phyloP scores from a whole-genome alignment of 2,888 invertebrate genomes.

The Fragum sueziense region DNA sequence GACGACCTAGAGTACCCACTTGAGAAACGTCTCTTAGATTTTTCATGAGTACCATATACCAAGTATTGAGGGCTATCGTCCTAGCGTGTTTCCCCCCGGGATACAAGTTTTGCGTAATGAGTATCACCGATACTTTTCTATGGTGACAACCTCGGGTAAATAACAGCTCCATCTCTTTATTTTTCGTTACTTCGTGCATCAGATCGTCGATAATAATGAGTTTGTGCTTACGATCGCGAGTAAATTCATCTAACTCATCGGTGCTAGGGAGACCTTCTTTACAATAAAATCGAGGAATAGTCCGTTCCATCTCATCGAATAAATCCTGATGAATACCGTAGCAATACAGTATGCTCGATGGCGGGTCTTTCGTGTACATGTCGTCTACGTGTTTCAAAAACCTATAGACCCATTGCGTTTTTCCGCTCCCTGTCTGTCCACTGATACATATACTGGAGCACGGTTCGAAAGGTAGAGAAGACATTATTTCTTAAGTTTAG shows the following conservation, averaged over 20 bases:
- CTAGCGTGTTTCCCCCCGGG: constrained; percentile 23
- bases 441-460: constrained; percentile 51
- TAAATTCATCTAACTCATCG: constrained; percentile 38
- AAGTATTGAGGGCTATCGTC: constrained; percentile 37
- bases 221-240: constrained; percentile 18
- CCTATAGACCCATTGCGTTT: constrained; percentile 48
- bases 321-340: constrained; percentile 41
- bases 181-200: constrained; percentile 29
- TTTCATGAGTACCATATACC: constrained; percentile 33
- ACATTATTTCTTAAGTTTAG: constrained; percentile 42
- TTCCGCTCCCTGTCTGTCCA: constrained; percentile 47
- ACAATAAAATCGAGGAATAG: constrained; percentile 29
- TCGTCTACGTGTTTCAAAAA: constrained; percentile 27
- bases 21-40: constrained; percentile 20
- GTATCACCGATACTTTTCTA: constrained; percentile 19
- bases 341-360: constrained; percentile 38
- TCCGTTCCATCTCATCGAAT: constrained; percentile 39
- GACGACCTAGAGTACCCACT: constrained; percentile 4
- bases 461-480: constrained; percentile 41
- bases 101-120: constrained; percentile 22
- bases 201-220: constrained; percentile 41
- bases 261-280: constrained; percentile 25
- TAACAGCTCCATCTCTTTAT: constrained; percentile 33
- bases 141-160: constrained; percentile 43
- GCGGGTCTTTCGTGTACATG: constrained; percentile 48